Percentiles rank a stretch among this genome's conserved stretches.
These are phyloP conservation scores for Rhizoglyphus robini DNA, from an alignment of 1,140 invertebrate species.

Conservation along the genomic window DNA sequence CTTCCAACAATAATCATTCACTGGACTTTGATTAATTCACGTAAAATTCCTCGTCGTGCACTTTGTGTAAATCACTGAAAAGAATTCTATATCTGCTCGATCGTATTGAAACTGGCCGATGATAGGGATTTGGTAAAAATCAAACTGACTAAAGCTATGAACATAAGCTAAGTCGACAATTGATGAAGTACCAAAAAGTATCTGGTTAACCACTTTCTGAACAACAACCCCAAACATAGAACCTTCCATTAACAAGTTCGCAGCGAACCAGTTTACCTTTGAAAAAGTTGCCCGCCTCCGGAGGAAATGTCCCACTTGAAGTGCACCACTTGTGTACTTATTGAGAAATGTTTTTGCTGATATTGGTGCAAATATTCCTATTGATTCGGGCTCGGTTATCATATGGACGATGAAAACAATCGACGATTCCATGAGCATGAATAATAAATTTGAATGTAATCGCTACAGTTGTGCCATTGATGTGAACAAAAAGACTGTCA, in stretches of 20 bases:
- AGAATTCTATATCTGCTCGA: not conserved
- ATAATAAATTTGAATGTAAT: not conserved
- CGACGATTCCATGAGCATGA: not conserved
- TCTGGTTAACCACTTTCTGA: not conserved
- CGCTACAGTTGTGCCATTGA: not conserved
- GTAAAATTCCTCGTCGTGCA: not conserved
- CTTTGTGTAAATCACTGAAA: not conserved
- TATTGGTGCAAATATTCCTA: not conserved
- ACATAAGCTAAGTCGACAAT: conserved; percentile 8
- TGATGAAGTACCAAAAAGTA: not conserved
- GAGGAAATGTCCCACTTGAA: conserved; percentile 10
- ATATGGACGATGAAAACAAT: not conserved
- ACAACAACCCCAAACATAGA: conserved; percentile 1
- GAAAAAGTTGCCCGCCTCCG: not conserved
- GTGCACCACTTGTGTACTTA: conserved; percentile 3
- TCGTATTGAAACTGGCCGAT: not conserved
- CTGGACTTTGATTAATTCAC: not conserved
- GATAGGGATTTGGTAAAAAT: conserved; percentile 14
- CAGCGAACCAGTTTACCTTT: not conserved
- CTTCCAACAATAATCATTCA: not conserved
- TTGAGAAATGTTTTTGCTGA: conserved; percentile 5
- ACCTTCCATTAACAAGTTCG: not conserved
- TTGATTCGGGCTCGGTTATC: not conserved
- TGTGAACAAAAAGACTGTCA: not conserved
- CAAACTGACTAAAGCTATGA: not conserved